These are phyloP conservation scores for Leptestheria dahalacensis DNA, from an alignment of 1,140 invertebrate genomes.

Conservation along the genomic window DNA sequence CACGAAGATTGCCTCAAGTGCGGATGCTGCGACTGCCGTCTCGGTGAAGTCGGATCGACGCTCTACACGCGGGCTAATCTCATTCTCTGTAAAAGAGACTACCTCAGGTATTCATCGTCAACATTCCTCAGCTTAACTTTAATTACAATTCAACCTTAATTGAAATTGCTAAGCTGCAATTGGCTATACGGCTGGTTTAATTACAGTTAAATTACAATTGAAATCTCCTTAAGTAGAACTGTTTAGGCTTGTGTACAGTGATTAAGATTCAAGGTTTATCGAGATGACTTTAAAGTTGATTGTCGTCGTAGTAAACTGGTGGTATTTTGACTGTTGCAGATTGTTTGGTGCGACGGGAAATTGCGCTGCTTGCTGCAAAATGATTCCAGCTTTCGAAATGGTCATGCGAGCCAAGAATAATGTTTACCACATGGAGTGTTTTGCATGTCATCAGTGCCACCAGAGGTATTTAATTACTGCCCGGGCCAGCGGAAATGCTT, in stretches of 20 bases:
- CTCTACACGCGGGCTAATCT: conserved; percentile 84
- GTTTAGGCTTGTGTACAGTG: no score
- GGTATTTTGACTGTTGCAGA: conserved; percentile 9
- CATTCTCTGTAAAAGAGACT: conserved; percentile 82
- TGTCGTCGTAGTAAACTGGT: neutral
- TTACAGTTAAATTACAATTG: no score
- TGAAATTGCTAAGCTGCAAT: no score
- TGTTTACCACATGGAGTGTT: conserved; percentile 91
- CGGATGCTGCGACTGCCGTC: conserved; percentile 76
- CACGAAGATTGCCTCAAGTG: conserved; percentile 90
- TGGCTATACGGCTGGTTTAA: no score
- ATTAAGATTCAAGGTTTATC: no score
- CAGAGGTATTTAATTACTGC: conserved; percentile 61
- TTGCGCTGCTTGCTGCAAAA: conserved; percentile 86
- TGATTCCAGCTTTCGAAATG: conserved; percentile 92
- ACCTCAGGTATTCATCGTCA: conserved; percentile 53
- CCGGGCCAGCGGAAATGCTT: no score
- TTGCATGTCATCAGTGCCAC: conserved; percentile 90
- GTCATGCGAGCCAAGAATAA: conserved; percentile 88
- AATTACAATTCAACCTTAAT: no score
- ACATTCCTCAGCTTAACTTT: neutral
- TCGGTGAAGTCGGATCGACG: conserved; percentile 81
- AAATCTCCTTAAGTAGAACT: no score
- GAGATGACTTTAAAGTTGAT: neutral
- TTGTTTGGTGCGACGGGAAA: conserved; percentile 32